Percentiles rank a stretch among this genome's conserved stretches.
phyloP scores from a whole-genome alignment of 2,888 invertebrate genomes.

The Zygaena filipendulae region DNA sequence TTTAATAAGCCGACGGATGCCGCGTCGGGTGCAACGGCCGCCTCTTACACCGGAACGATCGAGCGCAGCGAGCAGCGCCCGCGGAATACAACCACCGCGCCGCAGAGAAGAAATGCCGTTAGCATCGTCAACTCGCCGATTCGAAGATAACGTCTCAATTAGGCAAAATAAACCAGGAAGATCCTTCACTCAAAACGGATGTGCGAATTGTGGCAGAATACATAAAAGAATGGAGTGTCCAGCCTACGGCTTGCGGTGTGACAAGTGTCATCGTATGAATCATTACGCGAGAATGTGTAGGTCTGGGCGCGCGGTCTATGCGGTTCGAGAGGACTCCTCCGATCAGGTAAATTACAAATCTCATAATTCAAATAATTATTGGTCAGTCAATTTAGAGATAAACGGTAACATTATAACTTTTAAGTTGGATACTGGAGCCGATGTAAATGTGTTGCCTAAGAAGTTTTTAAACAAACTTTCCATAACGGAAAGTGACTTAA shows the following conservation, averaged over 20 bases:
- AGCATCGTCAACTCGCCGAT: not conserved
- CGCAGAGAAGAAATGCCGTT: not conserved
- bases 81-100: not conserved
- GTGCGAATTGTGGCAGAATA: constrained; percentile 9
- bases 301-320: constrained; percentile 3
- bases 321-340: constrained; percentile 11
- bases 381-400: constrained; percentile 12
- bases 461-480: constrained; percentile 3
- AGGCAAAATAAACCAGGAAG: not conserved
- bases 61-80: not conserved
- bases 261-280: constrained; percentile 10
- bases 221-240: constrained; percentile 13
- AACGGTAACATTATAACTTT: constrained; percentile 10
- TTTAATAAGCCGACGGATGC: not conserved
- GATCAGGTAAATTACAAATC: constrained; percentile 14
- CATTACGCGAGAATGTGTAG: constrained; percentile 16
- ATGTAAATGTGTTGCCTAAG: constrained; percentile 17
- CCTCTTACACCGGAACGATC: not conserved
- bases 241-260: constrained; percentile 13
- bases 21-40: not conserved
- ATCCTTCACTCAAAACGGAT: not conserved
- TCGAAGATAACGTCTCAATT: not conserved
- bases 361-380: constrained; percentile 7
- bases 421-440: constrained; percentile 14
- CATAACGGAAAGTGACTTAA: constrained; percentile 8